phyloP scores from a whole-genome alignment of 2,888 invertebrate species.

The Nowickia ferox region DNA sequence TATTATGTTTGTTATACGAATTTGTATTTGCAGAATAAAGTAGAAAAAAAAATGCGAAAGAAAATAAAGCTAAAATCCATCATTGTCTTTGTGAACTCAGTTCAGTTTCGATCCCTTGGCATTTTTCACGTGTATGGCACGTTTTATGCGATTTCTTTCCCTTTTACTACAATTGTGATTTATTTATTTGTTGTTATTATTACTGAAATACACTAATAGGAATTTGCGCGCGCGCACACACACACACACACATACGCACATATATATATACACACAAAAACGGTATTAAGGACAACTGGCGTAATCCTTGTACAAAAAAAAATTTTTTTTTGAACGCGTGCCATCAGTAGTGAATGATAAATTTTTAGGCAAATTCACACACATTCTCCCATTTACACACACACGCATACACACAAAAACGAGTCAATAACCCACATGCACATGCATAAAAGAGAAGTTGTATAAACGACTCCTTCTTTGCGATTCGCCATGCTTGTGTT shows the following conservation, averaged over 20 bases:
- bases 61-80: conserved; percentile 48
- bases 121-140: conserved; percentile 81
- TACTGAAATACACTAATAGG: conserved; percentile 14
- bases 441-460: neutral
- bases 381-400: neutral
- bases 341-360: conserved; percentile 69
- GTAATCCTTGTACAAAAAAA: conserved; percentile 66
- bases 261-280: conserved; percentile 1
- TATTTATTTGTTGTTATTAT: conserved; percentile 21
- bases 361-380: conserved; percentile 58
- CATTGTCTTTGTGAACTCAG: conserved; percentile 40
- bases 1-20: neutral
- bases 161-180: conserved; percentile 44
- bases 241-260: neutral
- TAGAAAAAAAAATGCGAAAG: neutral
- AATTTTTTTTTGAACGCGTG: conserved; percentile 63
- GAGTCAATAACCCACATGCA: neutral
- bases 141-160: conserved; percentile 74
- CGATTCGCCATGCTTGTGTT: neutral
- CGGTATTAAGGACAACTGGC: conserved; percentile 42
- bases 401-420: neutral
- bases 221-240: neutral
- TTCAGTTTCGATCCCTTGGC: conserved; percentile 76
- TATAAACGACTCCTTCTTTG: conserved; percentile 42
- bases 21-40: conserved; percentile 4